A percentile compares a stretch with the other conserved stretches of the same genome.
phyloP scores from a whole-genome alignment of 2,113 vertebrate genomes.

The Seriola dumerili region DNA sequence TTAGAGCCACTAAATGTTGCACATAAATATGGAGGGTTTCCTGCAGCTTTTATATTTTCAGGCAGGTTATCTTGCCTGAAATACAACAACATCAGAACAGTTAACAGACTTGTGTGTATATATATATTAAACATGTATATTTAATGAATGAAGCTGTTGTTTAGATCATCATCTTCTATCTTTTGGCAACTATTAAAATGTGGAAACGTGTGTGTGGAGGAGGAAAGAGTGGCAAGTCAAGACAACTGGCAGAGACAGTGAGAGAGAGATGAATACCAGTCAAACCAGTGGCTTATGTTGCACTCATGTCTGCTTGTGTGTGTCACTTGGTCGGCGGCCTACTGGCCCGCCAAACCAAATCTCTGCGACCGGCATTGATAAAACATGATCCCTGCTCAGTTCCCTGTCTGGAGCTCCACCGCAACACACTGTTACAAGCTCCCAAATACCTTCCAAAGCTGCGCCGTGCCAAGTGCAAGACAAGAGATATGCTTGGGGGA shows the following conservation, averaged over 20 bases:
- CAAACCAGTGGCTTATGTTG: slow-evolving; percentile 11
- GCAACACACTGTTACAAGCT: slow-evolving; percentile 49
- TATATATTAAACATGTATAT: no score
- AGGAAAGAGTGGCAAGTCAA: background rate
- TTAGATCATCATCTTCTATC: no score
- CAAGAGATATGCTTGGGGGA: slow-evolving; percentile 59
- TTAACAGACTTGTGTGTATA: no score
- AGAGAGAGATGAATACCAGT: slow-evolving; percentile 7
- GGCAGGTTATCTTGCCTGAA: background rate
- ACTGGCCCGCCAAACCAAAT: slow-evolving; percentile 45
- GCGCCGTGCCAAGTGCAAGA: slow-evolving; percentile 47
- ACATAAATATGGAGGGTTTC: background rate
- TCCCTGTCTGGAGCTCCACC: slow-evolving; percentile 32
- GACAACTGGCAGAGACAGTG: background rate
- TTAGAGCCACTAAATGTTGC: background rate
- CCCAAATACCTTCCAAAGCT: slow-evolving; percentile 63
- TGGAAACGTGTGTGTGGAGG: background rate
- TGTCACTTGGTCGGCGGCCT: slow-evolving; percentile 32
- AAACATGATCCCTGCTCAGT: slow-evolving; percentile 68
- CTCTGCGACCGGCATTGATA: slow-evolving; percentile 57
- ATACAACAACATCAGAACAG: no score
- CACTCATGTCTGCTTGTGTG: background rate
- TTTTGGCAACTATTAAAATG: background rate
- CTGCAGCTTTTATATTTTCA: background rate
- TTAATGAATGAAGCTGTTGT: no score